Percentiles rank a stretch among this genome's conserved stretches.
phyloP scores from a whole-genome alignment of 2,888 invertebrate genomes.

The Gastrophysa polygoni region DNA sequence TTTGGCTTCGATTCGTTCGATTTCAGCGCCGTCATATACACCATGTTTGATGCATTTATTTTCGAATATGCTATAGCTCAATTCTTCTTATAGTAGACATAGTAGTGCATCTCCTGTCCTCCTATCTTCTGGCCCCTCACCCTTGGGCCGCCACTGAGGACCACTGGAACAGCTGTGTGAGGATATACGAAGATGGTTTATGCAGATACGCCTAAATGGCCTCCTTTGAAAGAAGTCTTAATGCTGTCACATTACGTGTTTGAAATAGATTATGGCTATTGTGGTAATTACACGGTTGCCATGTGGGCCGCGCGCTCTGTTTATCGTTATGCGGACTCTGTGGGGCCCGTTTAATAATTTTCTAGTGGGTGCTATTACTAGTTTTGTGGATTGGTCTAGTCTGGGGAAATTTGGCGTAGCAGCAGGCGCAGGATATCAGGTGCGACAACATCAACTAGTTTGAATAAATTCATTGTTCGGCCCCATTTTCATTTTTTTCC shows the following conservation, averaged over 20 bases:
- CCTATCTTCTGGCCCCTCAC: not conserved
- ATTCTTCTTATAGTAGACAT: too few species aligned
- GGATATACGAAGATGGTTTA: slow-evolving; percentile 56
- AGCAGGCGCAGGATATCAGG: not conserved
- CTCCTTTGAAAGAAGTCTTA: slow-evolving; percentile 58
- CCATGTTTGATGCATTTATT: too few species aligned
- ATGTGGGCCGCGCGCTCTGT: slow-evolving; percentile 47
- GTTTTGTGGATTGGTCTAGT: not conserved
- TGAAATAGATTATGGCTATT: slow-evolving; percentile 59
- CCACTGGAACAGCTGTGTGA: slow-evolving; percentile 53
- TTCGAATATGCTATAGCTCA: too few species aligned
- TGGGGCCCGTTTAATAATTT: not conserved
- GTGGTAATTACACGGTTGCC: slow-evolving; percentile 57
- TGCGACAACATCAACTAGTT: not conserved
- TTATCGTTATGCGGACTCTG: not conserved
- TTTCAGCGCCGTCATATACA: too few species aligned
- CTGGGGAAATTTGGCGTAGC: not conserved
- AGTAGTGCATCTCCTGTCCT: not conserved
- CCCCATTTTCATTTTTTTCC: too few species aligned
- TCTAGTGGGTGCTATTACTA: not conserved
- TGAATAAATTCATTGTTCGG: too few species aligned
- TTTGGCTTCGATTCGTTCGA: too few species aligned
- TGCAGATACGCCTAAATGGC: slow-evolving; percentile 56
- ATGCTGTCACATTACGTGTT: slow-evolving; percentile 59
- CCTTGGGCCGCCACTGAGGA: slow-evolving; percentile 26